These are phyloP conservation scores for Bostrychus sinensis DNA, from an alignment of 2,113 vertebrate genomes.

Conservation along the genomic window DNA sequence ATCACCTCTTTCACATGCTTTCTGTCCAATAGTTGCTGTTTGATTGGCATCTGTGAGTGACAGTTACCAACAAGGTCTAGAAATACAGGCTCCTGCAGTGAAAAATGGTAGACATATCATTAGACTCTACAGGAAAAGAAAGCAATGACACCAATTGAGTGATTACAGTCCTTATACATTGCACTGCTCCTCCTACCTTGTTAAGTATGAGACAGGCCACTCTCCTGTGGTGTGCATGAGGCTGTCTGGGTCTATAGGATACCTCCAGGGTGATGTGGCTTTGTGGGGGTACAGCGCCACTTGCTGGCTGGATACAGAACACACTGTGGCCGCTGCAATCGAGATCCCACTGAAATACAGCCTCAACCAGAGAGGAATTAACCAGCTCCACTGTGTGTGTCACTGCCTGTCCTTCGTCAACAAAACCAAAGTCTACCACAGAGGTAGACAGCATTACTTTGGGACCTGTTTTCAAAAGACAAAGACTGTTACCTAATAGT, in stretches of 20 bases:
- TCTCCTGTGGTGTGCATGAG: conserved; percentile 84
- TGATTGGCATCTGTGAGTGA: conserved; percentile 83
- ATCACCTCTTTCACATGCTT: neutral
- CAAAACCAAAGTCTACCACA: conserved; percentile 83
- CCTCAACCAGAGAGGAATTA: conserved; percentile 80
- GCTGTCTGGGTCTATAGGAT: conserved; percentile 81
- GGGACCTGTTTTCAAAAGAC: conserved; percentile 81
- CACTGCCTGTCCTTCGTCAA: conserved; percentile 72
- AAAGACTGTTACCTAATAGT: too few relatives aligned
- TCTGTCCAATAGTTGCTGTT: conserved; percentile 28
- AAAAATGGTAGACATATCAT: neutral
- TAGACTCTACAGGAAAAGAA: neutral
- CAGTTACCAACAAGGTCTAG: conserved; percentile 92
- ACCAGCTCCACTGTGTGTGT: conserved; percentile 77
- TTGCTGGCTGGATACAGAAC: conserved; percentile 83
- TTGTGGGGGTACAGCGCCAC: conserved; percentile 79
- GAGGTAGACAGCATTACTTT: conserved; percentile 76
- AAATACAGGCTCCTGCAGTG: conserved; percentile 84
- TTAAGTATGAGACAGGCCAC: conserved; percentile 89
- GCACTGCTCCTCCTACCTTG: conserved; percentile 76
- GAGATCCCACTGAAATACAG: conserved; percentile 87
- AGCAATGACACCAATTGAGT: neutral
- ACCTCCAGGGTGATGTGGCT: conserved; percentile 74
- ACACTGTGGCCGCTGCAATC: conserved; percentile 84
- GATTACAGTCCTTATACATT: neutral